These are phyloP conservation scores for Cynopterus sphinx DNA, from an alignment of 2,797 vertebrate species.

Conservation along the genomic window DNA sequence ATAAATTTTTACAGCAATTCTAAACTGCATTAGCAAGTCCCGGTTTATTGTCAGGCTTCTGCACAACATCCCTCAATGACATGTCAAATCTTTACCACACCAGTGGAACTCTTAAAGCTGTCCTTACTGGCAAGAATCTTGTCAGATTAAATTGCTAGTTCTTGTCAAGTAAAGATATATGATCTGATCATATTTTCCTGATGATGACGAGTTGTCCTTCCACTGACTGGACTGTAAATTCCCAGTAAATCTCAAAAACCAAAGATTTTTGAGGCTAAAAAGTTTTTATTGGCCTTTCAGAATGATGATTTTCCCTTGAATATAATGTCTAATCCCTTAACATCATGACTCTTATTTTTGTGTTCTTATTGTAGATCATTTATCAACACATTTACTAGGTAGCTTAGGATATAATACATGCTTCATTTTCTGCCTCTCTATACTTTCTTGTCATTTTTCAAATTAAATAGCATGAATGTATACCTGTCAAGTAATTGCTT, in stretches of 20 bases:
- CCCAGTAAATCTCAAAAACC: slow-evolving; percentile 39
- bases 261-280: background rate
- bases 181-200: slow-evolving; percentile 70
- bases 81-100: slow-evolving; percentile 79
- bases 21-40: slow-evolving; percentile 83
- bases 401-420: background rate
- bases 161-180: slow-evolving; percentile 81
- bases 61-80: slow-evolving; percentile 79
- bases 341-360: background rate
- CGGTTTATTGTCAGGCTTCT: slow-evolving; percentile 83
- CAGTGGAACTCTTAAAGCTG: slow-evolving; percentile 80
- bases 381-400: slow-evolving; percentile 6
- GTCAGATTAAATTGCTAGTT: slow-evolving; percentile 85
- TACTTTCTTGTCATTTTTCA: background rate
- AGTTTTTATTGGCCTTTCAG: slow-evolving; percentile 62
- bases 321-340: background rate
- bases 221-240: slow-evolving; percentile 61
- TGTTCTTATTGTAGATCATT: background rate
- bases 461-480: background rate
- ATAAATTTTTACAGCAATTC: slow-evolving; percentile 85
- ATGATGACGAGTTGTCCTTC: slow-evolving; percentile 73
- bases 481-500: slow-evolving; percentile 40
- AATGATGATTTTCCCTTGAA: background rate
- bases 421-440: slow-evolving; percentile 3
- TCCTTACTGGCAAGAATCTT: slow-evolving; percentile 81